Percentiles rank a stretch among this genome's conserved stretches.
Conservation (phyloP, 1,140 invertebrate species). For the Chionoecetes opilio region DNA sequence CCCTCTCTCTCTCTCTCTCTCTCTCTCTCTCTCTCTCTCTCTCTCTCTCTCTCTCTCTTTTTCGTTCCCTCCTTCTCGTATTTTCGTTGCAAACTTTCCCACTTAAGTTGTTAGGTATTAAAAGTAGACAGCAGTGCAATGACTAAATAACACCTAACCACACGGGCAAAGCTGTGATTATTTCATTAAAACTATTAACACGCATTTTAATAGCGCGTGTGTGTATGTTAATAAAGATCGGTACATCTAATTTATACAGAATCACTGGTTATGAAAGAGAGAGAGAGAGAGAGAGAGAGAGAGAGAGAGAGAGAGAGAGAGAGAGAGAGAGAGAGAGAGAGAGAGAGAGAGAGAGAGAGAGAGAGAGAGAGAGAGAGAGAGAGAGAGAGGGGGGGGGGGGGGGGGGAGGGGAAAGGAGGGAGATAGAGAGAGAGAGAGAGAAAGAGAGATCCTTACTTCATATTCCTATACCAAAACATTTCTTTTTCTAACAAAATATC, state of each 20-base stretch:
- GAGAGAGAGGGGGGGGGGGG: conserved; percentile 10
- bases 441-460: background rate
- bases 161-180: background rate
- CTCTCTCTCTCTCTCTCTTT: conserved; percentile 36
- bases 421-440: background rate
- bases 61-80: background rate
- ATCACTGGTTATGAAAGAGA: conserved; percentile 6
- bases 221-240: background rate
- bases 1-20: background rate
- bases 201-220: background rate
- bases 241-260: background rate
- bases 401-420: background rate
- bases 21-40: conserved; percentile 13
- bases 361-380: conserved; percentile 42
- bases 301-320: conserved; percentile 23
- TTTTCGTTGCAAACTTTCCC: background rate
- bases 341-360: conserved; percentile 48
- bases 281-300: conserved; percentile 43
- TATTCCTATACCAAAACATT: too few relatives aligned
- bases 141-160: background rate
- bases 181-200: background rate
- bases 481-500: too few relatives aligned
- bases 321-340: conserved; percentile 21
- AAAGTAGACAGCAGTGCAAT: background rate
- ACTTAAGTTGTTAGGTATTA: background rate